Conservation (phyloP, 2,113 vertebrate species). For the Erinaceus europaeus region DNA sequence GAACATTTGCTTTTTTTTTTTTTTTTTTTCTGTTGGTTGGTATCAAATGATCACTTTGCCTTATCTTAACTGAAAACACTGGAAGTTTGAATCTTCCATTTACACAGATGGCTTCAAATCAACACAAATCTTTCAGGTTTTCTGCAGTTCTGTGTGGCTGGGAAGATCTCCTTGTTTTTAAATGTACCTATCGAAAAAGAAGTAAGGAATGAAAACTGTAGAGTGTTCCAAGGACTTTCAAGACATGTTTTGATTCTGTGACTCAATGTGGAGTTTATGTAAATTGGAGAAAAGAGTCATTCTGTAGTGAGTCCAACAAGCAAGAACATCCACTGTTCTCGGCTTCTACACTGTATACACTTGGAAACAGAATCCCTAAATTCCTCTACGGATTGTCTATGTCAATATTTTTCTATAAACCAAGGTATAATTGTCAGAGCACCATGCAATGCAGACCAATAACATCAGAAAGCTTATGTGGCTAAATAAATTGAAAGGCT, state of each 20-base stretch:
- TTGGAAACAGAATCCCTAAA: constrained; percentile 11
- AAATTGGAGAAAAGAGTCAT: constrained; percentile 53
- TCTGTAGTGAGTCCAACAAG: constrained; percentile 44
- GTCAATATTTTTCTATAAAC: not conserved
- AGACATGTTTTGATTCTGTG: constrained; percentile 49
- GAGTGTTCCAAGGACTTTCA: constrained; percentile 55
- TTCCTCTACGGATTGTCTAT: not conserved
- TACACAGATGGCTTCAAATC: constrained; percentile 27
- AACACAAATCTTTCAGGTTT: not conserved
- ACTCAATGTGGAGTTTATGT: constrained; percentile 41
- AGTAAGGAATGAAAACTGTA: constrained; percentile 52
- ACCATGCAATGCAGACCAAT: not conserved
- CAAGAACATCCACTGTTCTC: constrained; percentile 31
- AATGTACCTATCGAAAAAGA: constrained; percentile 34
- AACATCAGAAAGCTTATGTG: not conserved
- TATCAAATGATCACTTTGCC: not conserved
- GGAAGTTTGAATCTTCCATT: not conserved
- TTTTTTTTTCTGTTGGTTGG: too few species aligned
- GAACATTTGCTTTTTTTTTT: not conserved
- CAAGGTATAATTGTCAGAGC: not conserved
- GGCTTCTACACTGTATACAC: not conserved
- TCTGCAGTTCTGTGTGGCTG: not conserved
- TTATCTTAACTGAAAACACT: not conserved
- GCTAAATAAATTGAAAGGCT: too few species aligned
- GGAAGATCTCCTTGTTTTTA: constrained; percentile 44